Conservation (phyloP, 1,140 invertebrate genomes). For the Pseudomyrmex pallidus region DNA sequence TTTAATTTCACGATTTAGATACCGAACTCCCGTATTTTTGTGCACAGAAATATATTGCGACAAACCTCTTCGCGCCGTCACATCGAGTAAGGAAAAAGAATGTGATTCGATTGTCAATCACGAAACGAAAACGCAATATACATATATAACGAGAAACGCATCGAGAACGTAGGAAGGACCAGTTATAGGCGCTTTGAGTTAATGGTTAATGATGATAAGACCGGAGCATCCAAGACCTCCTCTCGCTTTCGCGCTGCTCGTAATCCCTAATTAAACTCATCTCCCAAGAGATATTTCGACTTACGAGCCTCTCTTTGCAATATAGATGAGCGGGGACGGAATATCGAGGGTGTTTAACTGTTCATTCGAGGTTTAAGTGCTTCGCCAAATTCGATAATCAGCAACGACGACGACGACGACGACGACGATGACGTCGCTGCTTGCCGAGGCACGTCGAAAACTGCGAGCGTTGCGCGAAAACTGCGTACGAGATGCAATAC, state of each 20-base stretch:
- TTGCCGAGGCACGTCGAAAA: neutral
- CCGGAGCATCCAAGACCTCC: neutral
- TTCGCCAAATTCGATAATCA: constrained; percentile 17
- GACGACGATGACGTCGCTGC: no score
- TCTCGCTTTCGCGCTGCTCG: constrained; percentile 40
- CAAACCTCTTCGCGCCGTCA: no score
- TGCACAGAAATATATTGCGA: no score
- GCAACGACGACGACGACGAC: neutral
- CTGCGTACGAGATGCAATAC: neutral
- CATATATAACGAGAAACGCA: neutral
- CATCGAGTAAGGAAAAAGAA: no score
- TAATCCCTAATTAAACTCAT: constrained; percentile 43
- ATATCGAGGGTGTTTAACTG: constrained; percentile 65
- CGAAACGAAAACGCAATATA: neutral
- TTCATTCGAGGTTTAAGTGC: constrained; percentile 18
- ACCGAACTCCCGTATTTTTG: no score
- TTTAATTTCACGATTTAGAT: no score
- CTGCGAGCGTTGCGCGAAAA: constrained; percentile 8
- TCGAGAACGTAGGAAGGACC: constrained; percentile 42
- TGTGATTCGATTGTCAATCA: neutral
- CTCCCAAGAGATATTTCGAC: constrained; percentile 44
- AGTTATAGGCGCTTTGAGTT: constrained; percentile 17
- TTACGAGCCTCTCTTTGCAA: constrained; percentile 39
- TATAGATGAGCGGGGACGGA: constrained; percentile 46
- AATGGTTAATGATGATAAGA: constrained; percentile 42